Evolutionary conservation across 2,888 invertebrate species (phyloP).

Genomic region (Gonocerus acuteangulatus): DNA sequence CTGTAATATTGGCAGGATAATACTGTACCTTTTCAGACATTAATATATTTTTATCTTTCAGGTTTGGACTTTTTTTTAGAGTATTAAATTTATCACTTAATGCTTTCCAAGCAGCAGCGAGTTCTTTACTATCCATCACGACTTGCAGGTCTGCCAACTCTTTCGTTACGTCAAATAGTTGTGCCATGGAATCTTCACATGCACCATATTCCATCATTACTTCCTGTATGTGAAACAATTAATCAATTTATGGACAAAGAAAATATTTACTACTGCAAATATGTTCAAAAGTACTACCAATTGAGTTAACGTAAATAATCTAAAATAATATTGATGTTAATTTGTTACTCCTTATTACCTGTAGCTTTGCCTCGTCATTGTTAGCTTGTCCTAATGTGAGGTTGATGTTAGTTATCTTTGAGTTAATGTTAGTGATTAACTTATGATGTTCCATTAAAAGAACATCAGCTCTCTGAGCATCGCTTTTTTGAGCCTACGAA

Average conservation of each 20-base stretch:
- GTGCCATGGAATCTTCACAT: slow-evolving; percentile 35
- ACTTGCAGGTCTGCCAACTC: slow-evolving; percentile 33
- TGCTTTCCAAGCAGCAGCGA: slow-evolving; percentile 34
- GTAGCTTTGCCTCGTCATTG: slow-evolving; percentile 47
- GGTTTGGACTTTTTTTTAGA: slow-evolving; percentile 34
- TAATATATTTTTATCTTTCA: slow-evolving; percentile 32
- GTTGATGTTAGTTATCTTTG: slow-evolving; percentile 46
- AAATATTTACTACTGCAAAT: no score
- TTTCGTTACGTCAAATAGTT: slow-evolving; percentile 32
- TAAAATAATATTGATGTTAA: slow-evolving; percentile 6
- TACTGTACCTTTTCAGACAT: slow-evolving; percentile 33
- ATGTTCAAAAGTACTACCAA: no score
- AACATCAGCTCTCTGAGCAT: slow-evolving; percentile 52
- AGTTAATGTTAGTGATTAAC: slow-evolving; percentile 46
- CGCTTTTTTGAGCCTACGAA: slow-evolving; percentile 40
- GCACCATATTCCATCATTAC: slow-evolving; percentile 33
- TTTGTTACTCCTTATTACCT: slow-evolving; percentile 40
- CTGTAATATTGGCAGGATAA: no score
- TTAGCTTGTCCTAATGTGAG: slow-evolving; percentile 46
- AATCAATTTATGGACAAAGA: no score
- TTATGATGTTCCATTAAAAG: slow-evolving; percentile 48
- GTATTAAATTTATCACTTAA: slow-evolving; percentile 35
- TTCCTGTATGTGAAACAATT: slow-evolving; percentile 28
- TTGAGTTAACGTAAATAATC: no score
- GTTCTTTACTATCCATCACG: slow-evolving; percentile 33